phyloP scores from a whole-genome alignment of 2,113 vertebrate genomes.

The Polypterus bichir region DNA sequence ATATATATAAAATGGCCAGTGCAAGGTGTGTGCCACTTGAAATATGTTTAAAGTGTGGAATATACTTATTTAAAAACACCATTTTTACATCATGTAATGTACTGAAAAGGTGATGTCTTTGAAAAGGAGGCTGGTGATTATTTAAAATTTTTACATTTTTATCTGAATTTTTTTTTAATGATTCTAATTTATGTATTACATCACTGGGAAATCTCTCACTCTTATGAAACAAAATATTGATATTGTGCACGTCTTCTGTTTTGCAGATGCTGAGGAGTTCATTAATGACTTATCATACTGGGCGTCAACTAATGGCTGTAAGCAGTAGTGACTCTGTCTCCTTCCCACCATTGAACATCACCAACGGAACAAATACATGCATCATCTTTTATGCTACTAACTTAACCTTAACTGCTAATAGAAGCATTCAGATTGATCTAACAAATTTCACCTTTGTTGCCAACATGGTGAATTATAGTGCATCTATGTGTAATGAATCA shows the following conservation, averaged over 20 bases:
- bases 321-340: conserved; percentile 16
- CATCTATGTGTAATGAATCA: conserved; percentile 32
- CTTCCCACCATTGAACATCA: conserved; percentile 37
- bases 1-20: too few species aligned
- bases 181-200: too few species aligned
- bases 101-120: too few species aligned
- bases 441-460: conserved; percentile 36
- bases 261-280: conserved; percentile 31
- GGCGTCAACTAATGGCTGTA: conserved; percentile 33
- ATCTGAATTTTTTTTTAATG: too few species aligned
- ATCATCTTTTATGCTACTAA: conserved; percentile 40
- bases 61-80: too few species aligned
- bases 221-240: not conserved
- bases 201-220: too few species aligned
- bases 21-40: too few species aligned
- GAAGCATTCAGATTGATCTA: conserved; percentile 25
- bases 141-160: too few species aligned
- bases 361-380: conserved; percentile 30
- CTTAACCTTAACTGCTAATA: conserved; percentile 30
- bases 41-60: too few species aligned
- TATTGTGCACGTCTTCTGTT: conserved; percentile 7
- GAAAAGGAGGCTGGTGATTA: too few species aligned
- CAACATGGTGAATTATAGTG: conserved; percentile 19
- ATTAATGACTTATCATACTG: conserved; percentile 13
- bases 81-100: too few species aligned